These are phyloP conservation scores for Diglossa brunneiventris DNA, from an alignment of 2,113 vertebrate genomes.

Conservation along the genomic window DNA sequence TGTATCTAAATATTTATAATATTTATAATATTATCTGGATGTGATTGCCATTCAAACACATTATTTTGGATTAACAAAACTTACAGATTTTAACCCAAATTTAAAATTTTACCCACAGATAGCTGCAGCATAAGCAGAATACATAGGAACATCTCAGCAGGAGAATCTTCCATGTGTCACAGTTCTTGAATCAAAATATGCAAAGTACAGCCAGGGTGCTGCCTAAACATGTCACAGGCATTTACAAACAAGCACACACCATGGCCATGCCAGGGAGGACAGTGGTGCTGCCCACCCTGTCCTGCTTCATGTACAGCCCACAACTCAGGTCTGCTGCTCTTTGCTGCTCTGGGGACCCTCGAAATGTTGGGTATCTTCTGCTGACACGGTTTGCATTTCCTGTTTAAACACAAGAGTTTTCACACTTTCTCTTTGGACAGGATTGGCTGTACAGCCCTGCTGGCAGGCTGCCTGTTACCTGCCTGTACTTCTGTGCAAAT, in stretches of 20 bases:
- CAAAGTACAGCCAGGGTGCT: neutral
- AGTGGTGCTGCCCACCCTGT: no score
- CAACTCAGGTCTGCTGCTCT: rapidly evolving
- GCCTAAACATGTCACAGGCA: rapidly evolving
- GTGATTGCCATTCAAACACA: neutral
- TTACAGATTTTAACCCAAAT: neutral
- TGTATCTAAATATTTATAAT: neutral
- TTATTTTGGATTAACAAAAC: neutral
- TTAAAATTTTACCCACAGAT: neutral
- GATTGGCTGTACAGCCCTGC: neutral
- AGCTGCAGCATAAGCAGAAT: neutral
- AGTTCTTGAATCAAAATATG: neutral
- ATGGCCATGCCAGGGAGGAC: neutral
- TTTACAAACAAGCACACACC: neutral
- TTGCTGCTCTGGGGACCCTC: neutral
- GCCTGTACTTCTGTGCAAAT: neutral
- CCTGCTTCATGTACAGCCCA: rapidly evolving
- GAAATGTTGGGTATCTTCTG: neutral
- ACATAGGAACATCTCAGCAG: neutral
- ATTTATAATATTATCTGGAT: neutral
- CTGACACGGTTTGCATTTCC: neutral
- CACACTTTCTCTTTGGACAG: neutral
- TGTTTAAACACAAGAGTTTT: neutral
- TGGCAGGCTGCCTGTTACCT: neutral
- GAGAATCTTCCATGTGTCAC: neutral